Percentiles rank a stretch among this genome's conserved stretches.
Evolutionary conservation across 2,888 invertebrate genomes (phyloP).

Genomic region (Ophion ventricosus): DNA sequence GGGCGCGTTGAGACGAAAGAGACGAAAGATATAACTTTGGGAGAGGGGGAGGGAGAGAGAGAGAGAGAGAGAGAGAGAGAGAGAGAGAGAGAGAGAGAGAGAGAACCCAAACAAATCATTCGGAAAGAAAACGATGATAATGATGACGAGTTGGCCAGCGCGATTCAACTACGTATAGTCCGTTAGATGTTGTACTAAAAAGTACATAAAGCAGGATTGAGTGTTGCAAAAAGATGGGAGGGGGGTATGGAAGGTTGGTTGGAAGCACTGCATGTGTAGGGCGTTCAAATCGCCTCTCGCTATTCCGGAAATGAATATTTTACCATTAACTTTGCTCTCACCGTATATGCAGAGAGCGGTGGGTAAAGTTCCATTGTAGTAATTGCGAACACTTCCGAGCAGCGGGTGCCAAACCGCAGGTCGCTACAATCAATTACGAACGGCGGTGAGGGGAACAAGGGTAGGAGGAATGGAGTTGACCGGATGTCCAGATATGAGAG

Average conservation of each 20-base stretch:
- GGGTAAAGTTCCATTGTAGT: slow-evolving; percentile 77
- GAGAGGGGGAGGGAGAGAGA: too few relatives aligned
- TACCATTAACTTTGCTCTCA: slow-evolving; percentile 70
- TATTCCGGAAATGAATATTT: slow-evolving; percentile 77
- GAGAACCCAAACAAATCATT: not conserved
- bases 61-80: too few relatives aligned
- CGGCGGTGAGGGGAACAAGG: slow-evolving; percentile 51
- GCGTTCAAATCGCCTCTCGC: slow-evolving; percentile 50
- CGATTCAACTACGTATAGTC: not conserved
- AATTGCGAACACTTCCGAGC: slow-evolving; percentile 80
- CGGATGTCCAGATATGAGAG: slow-evolving; percentile 41
- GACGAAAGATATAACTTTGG: too few relatives aligned
- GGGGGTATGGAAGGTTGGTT: not conserved
- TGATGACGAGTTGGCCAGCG: not conserved
- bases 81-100: too few relatives aligned
- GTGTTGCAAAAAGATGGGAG: not conserved
- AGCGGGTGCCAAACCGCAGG: slow-evolving; percentile 80
- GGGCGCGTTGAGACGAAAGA: too few relatives aligned
- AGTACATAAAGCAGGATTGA: not conserved
- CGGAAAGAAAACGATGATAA: not conserved
- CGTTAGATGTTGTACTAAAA: slow-evolving; percentile 16
- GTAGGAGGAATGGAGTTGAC: slow-evolving; percentile 37
- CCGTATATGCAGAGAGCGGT: slow-evolving; percentile 4
- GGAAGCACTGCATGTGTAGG: slow-evolving; percentile 40
- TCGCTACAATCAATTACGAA: slow-evolving; percentile 81